These are phyloP conservation scores for Drosophila ercepeae DNA, from an alignment of 1,140 invertebrate genomes.

Conservation along the genomic window DNA sequence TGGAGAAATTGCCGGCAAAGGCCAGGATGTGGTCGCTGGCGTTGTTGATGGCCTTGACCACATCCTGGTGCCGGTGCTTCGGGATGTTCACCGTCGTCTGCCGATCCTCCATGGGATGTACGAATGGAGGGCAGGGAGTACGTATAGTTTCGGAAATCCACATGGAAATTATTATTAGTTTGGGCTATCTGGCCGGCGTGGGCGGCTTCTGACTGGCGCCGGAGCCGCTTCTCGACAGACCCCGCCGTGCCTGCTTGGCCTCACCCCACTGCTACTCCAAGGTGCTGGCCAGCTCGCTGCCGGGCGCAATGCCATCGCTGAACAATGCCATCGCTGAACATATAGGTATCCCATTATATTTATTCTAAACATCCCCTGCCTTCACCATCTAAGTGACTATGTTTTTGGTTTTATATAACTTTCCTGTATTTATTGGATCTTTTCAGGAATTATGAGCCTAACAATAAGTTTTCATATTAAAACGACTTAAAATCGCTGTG, in stretches of 20 bases:
- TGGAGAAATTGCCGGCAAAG: slow-evolving; percentile 92
- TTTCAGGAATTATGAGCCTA: too few relatives aligned
- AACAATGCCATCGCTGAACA: too few relatives aligned
- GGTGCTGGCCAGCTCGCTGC: slow-evolving; percentile 92
- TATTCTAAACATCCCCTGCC: too few relatives aligned
- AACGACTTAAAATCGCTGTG: too few relatives aligned
- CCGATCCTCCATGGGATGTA: slow-evolving; percentile 93
- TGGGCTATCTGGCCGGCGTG: slow-evolving; percentile 90
- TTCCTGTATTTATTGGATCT: too few relatives aligned
- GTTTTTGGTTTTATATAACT: too few relatives aligned
- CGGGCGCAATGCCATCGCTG: slow-evolving; percentile 95
- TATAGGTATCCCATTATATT: too few relatives aligned
- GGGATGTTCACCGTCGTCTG: slow-evolving; percentile 92
- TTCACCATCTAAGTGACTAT: too few relatives aligned
- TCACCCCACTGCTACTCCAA: slow-evolving; percentile 79
- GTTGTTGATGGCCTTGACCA: slow-evolving; percentile 91
- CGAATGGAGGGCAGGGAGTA: slow-evolving; percentile 92
- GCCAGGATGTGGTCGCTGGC: slow-evolving; percentile 94
- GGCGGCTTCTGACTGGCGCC: slow-evolving; percentile 60
- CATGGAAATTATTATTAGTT: slow-evolving; percentile 95
- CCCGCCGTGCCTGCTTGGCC: slow-evolving; percentile 69
- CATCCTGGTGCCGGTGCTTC: slow-evolving; percentile 92
- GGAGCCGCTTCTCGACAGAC: slow-evolving; percentile 49
- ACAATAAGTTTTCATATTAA: too few relatives aligned
- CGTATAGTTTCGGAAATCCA: slow-evolving; percentile 94